A percentile compares a stretch with the other conserved stretches of the same genome.
These are phyloP conservation scores for Cacatua alba DNA, from an alignment of 2,113 vertebrate genomes.

Conservation along the genomic window DNA sequence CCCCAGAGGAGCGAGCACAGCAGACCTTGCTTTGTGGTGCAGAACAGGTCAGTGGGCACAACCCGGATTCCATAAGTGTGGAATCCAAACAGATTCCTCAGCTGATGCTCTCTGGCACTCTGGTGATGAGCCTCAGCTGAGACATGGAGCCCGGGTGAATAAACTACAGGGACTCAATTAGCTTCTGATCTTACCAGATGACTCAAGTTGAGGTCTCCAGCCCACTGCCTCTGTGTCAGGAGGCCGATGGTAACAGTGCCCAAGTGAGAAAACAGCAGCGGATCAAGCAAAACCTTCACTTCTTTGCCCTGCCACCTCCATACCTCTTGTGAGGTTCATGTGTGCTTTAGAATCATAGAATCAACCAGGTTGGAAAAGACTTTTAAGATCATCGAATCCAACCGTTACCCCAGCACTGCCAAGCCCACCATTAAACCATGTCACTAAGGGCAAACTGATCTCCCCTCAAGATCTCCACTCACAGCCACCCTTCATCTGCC, in stretches of 20 bases:
- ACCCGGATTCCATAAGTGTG: accelerated
- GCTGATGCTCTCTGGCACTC: background rate
- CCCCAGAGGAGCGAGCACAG: background rate
- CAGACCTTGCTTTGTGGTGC: background rate
- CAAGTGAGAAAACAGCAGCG: background rate
- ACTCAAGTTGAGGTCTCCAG: background rate
- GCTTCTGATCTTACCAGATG: background rate
- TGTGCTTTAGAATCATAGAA: background rate
- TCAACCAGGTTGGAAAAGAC: background rate
- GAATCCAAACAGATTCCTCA: background rate
- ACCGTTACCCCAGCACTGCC: background rate
- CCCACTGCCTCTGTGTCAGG: accelerated
- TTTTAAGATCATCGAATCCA: background rate
- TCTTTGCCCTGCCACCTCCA: background rate
- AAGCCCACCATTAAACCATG: background rate
- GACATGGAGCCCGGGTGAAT: background rate
- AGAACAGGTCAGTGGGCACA: background rate
- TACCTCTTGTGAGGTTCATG: background rate
- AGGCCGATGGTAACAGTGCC: background rate
- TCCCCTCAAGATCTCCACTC: background rate
- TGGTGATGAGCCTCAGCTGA: background rate
- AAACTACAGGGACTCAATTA: background rate
- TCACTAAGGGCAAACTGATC: background rate
- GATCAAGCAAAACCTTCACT: background rate
- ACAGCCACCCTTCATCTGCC: background rate